Percentiles rank a stretch among this genome's conserved stretches.
Conservation (phyloP, 2,797 vertebrate genomes). For the Nasua narica region DNA sequence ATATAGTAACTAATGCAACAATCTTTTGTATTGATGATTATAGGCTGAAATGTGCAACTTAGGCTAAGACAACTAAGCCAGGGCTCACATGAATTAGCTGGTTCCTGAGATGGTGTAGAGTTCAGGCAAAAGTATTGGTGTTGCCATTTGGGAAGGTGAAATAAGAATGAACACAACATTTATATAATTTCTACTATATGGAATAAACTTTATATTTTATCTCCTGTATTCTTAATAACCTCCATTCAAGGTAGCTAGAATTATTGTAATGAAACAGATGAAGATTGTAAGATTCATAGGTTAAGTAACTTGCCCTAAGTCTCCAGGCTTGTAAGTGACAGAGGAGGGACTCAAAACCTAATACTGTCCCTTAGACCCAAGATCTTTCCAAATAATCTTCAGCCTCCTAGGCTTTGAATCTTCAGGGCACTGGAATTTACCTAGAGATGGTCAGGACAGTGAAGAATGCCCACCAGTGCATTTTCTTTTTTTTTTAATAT, state of each 20-base stretch:
- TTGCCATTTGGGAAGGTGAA: not conserved
- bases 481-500: not conserved
- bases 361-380: not conserved
- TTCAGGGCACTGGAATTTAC: not conserved
- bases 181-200: not conserved
- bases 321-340: not conserved
- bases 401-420: not conserved
- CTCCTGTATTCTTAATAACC: not conserved
- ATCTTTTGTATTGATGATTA: not conserved
- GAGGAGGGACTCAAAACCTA: not conserved
- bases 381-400: not conserved
- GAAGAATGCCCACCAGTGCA: not conserved
- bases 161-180: not conserved
- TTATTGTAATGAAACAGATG: not conserved
- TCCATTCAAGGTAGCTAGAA: not conserved
- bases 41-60: not conserved
- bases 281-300: not conserved
- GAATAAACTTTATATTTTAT: not conserved
- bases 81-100: not conserved
- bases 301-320: not conserved
- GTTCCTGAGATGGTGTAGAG: not conserved
- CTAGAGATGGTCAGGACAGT: not conserved
- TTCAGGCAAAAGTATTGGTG: not conserved
- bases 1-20: not conserved
- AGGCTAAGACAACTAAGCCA: not conserved